These are phyloP conservation scores for Panthera tigris DNA, from an alignment of 2,113 vertebrate species.

Conservation along the genomic window DNA sequence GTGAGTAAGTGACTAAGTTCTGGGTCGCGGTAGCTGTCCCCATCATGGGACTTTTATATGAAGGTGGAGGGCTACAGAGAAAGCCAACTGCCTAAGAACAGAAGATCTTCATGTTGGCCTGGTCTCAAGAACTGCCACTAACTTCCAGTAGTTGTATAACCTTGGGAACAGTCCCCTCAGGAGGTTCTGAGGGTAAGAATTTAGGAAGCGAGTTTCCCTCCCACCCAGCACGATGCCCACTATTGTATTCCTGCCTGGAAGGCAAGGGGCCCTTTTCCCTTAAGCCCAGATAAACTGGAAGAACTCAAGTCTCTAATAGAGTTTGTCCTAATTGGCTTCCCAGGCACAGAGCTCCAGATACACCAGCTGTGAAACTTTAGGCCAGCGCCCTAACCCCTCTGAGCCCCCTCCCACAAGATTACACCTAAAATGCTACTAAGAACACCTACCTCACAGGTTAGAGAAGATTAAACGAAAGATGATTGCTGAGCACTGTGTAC, in stretches of 20 bases:
- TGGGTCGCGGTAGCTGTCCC: neutral
- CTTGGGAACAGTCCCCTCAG: neutral
- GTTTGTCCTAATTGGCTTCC: neutral
- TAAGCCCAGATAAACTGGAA: neutral
- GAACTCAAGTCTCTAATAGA: neutral
- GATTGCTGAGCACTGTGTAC: neutral
- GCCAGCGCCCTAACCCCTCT: neutral
- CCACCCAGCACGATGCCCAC: rapidly evolving
- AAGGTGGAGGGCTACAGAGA: neutral
- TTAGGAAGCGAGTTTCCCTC: neutral
- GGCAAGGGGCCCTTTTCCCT: neutral
- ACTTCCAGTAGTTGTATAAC: neutral
- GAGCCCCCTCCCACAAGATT: neutral
- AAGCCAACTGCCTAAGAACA: neutral
- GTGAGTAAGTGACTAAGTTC: neutral
- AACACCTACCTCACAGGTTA: neutral
- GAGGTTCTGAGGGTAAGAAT: neutral
- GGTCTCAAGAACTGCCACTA: neutral
- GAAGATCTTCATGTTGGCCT: neutral
- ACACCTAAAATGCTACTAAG: neutral
- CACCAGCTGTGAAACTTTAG: neutral
- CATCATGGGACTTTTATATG: neutral
- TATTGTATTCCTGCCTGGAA: too few relatives aligned
- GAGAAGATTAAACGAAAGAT: neutral
- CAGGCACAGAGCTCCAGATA: neutral